Conservation (phyloP, 2,797 vertebrate genomes). For the Syndactyla subalaris region DNA sequence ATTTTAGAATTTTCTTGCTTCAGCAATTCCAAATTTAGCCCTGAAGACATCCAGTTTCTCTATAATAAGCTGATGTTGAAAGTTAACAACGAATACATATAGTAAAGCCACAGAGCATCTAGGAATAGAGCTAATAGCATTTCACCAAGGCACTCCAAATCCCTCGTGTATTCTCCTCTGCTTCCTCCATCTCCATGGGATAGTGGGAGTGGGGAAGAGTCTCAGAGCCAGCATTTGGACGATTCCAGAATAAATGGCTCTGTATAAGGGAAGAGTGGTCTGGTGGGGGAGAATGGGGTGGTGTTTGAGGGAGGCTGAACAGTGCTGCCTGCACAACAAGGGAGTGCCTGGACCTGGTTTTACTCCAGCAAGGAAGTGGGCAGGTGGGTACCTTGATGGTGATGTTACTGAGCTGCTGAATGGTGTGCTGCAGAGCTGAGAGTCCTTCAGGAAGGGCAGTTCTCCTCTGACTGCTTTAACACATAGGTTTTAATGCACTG, state of each 20-base stretch:
- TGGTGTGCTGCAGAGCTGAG: neutral
- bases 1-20: conserved; percentile 50
- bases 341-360: neutral
- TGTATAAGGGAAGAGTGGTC: neutral
- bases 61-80: conserved; percentile 25
- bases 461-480: neutral
- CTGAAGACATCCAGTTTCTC: conserved; percentile 38
- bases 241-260: neutral
- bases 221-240: neutral
- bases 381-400: neutral
- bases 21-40: conserved; percentile 63
- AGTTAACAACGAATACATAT: conserved; percentile 11
- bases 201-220: neutral
- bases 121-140: neutral
- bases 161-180: neutral
- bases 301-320: neutral
- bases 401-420: neutral
- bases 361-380: neutral
- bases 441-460: neutral
- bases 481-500: neutral
- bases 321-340: neutral
- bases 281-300: neutral
- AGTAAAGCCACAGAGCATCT: conserved; percentile 36
- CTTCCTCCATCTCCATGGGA: neutral
- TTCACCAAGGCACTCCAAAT: neutral